Percentiles rank a stretch among this genome's conserved stretches.
These are phyloP conservation scores for Lasaia peninsularis DNA, from an alignment of 1,140 invertebrate species.

Conservation along the genomic window DNA sequence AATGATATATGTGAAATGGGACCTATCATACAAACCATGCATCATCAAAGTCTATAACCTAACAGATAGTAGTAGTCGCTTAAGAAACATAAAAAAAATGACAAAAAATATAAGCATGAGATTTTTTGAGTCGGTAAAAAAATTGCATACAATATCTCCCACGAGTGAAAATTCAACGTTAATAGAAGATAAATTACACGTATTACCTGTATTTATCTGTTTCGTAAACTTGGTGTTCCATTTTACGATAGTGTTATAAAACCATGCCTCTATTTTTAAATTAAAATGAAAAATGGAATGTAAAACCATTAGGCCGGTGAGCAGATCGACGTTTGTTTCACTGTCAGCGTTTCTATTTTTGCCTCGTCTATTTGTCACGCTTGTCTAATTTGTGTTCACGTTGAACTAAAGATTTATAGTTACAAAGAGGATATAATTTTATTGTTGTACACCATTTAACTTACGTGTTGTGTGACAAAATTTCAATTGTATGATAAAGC, in stretches of 20 bases:
- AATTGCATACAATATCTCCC: no score
- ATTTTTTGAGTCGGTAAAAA: no score
- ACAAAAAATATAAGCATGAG: no score
- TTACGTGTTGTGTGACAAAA: constrained; percentile 13
- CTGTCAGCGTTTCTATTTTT: constrained; percentile 67
- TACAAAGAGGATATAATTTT: constrained; percentile 28
- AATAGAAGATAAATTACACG: constrained; percentile 17
- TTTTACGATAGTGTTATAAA: constrained; percentile 31
- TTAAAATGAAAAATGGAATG: constrained; percentile 73
- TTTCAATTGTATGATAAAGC: not conserved
- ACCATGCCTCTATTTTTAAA: constrained; percentile 52
- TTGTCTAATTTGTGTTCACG: constrained; percentile 68
- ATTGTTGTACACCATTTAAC: constrained; percentile 21
- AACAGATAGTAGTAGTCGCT: no score
- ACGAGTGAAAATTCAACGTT: not conserved
- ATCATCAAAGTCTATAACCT: no score
- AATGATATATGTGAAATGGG: no score
- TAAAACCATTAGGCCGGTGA: constrained; percentile 57
- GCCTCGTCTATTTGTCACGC: constrained; percentile 65
- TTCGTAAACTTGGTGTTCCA: constrained; percentile 15
- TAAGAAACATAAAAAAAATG: no score
- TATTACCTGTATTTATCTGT: constrained; percentile 24
- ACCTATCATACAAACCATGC: no score
- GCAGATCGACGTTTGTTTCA: constrained; percentile 62
- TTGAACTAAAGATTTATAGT: constrained; percentile 66